These are phyloP conservation scores for Syngnathus rostellatus DNA, from an alignment of 2,797 vertebrate species.

Conservation along the genomic window DNA sequence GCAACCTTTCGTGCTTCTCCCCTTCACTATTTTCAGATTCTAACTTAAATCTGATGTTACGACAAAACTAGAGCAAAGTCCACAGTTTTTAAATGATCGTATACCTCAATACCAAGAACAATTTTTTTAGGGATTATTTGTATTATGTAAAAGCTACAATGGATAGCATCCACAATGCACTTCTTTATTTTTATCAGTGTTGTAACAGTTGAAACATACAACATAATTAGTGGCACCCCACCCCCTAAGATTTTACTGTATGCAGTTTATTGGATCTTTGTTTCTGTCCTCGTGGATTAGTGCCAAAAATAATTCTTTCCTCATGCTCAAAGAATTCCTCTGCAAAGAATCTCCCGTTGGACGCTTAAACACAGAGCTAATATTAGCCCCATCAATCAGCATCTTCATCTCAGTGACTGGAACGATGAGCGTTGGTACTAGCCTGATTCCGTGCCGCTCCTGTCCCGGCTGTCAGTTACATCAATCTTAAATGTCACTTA, in stretches of 20 bases:
- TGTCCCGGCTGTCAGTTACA: constrained; percentile 2
- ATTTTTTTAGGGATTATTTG: not conserved
- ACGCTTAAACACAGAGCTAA: not conserved
- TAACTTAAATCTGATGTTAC: too few species aligned
- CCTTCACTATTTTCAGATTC: too few species aligned
- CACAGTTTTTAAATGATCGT: too few species aligned
- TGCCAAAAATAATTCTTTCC: not conserved
- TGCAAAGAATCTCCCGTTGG: not conserved
- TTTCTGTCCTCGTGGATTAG: not conserved
- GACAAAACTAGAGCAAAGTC: too few species aligned
- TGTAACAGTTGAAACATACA: not conserved
- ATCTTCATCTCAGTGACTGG: constrained; percentile 1
- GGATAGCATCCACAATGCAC: not conserved
- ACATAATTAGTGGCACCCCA: not conserved
- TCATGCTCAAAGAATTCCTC: not conserved
- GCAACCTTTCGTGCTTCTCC: too few species aligned
- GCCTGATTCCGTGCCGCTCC: constrained; percentile 5
- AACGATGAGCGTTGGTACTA: not conserved
- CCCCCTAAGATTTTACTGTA: not conserved
- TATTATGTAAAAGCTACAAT: not conserved
- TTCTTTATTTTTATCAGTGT: not conserved
- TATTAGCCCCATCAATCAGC: constrained; percentile 7
- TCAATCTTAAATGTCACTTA: constrained; percentile 6
- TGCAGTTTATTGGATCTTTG: not conserved
- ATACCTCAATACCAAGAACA: too few species aligned